Base-by-base conservation (phyloP, 23 tunicate genomes). In the Halocynthia aurantium region DNA sequence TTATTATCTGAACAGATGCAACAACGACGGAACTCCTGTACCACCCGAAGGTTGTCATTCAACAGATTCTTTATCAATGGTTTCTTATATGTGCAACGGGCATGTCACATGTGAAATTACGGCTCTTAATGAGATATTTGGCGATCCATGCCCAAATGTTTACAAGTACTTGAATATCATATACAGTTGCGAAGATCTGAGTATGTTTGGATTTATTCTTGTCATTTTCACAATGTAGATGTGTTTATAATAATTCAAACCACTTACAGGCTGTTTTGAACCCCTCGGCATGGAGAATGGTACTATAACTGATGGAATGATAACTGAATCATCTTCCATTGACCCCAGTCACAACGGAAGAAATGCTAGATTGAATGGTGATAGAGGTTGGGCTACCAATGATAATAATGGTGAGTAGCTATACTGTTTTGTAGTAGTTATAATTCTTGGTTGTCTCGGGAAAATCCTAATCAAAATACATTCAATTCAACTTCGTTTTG, bases 131-230 rank as follows among this genome's bases (percentile, higher is more conserved):
- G 94, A 86, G 7, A 73, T 79, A 7, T 93, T 83, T 64, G 98
- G 94, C 0, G 98, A 93, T 52, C 94, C 98, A 6, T 93, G 98
- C 80, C 58, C 62, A 8, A 70, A 62, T 8, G 73, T 71, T 50
- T 93, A 88, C 86, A 93, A 93, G 77, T 93, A 93, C 70, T 72
- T 93, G 63, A 87, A 88, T 53, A 89, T 93, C 31, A 87, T 87
- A 8, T 93, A 80, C 77, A 84, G 90, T 8, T 93, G 98, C 55
- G 94, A 87, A 80, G 61, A 20, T 18, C 74, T 76, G 70, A 81
- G 97, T 91, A 63, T 22, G 76, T 51, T 76, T 73, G 13, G 5
- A 31, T 73, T 52, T 73, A 53, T 17, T 68, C 13, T 21, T 11
- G 44, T 68, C 72, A 68, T 17, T 12, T 17, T 20, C 55, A 71